Percentiles rank a stretch among this genome's conserved stretches.
Conservation (phyloP, 2,888 invertebrate genomes). For the Coenonympha arcania region DNA sequence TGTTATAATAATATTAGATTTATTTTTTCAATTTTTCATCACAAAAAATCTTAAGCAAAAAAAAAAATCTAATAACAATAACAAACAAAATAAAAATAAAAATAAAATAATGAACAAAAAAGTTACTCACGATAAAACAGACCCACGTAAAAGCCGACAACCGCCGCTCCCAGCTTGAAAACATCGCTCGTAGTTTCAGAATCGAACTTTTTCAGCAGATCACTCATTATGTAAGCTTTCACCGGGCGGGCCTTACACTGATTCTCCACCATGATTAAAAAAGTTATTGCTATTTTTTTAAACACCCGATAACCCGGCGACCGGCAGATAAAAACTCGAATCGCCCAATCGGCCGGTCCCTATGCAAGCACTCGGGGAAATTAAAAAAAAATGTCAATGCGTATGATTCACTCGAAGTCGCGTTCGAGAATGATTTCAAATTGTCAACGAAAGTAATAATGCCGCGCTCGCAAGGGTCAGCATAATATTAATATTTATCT, state of each 20-base stretch:
- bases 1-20: too few relatives aligned
- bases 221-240: constrained; percentile 69
- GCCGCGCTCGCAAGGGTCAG: constrained; percentile 24
- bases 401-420: constrained; percentile 32
- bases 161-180: constrained; percentile 51
- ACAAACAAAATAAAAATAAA: neutral
- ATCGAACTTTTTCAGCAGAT: constrained; percentile 60
- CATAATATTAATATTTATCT: constrained; percentile 28
- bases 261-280: constrained; percentile 52
- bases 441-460: constrained; percentile 22
- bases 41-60: too few relatives aligned
- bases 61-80: neutral
- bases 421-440: constrained; percentile 35
- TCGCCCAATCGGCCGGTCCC: constrained; percentile 22
- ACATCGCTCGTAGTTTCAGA: constrained; percentile 56
- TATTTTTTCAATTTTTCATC: too few relatives aligned
- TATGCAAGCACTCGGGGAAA: neutral
- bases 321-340: constrained; percentile 33
- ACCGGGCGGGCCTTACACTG: constrained; percentile 57
- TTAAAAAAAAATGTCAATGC: constrained; percentile 29
- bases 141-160: constrained; percentile 60
- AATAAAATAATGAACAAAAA: too few relatives aligned
- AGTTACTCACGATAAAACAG: constrained; percentile 61
- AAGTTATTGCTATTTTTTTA: constrained; percentile 27
- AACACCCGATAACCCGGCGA: constrained; percentile 61